A percentile compares a stretch with the other conserved stretches of the same genome.
Evolutionary conservation across 2,797 vertebrate species (phyloP).

Genomic region (Myotis planiceps): DNA sequence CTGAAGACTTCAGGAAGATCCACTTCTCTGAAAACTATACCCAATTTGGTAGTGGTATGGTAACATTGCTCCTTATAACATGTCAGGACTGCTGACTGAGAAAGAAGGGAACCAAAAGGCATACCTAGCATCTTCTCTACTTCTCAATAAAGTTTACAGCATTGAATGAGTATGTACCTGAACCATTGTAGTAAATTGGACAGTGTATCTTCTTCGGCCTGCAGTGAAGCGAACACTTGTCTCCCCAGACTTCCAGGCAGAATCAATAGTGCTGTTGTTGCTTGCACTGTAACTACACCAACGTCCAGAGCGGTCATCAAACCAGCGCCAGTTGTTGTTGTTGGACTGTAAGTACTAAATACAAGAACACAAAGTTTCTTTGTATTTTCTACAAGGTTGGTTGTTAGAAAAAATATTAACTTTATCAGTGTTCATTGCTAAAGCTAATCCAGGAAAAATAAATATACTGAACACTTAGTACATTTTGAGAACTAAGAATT

Average conservation of each 20-base stretch:
- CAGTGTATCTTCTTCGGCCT: constrained; percentile 96
- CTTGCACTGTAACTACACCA: constrained; percentile 99
- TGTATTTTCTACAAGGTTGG: constrained; percentile 32
- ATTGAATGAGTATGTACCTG: constrained; percentile 89
- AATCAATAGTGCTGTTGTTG: constrained; percentile 98
- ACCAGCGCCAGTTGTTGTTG: constrained; percentile 98
- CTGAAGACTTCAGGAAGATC: neutral
- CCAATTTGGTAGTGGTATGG: neutral
- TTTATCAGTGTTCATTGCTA: neutral
- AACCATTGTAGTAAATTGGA: constrained; percentile 98
- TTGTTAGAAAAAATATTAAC: neutral
- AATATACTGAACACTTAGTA: neutral
- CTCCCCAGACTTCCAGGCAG: constrained; percentile 95
- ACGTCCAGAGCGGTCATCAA: constrained; percentile 97
- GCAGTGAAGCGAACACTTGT: constrained; percentile 97
- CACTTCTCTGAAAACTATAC: constrained; percentile 21
- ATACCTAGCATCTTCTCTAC: neutral
- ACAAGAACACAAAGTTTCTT: neutral
- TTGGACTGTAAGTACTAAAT: constrained; percentile 95
- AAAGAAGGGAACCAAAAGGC: neutral
- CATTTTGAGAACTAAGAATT: neutral
- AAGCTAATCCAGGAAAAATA: constrained; percentile 40
- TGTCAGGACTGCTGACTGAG: neutral
- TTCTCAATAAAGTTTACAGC: neutral
- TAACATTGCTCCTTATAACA: neutral